Evolutionary conservation across 2,888 invertebrate species (phyloP), one percentile per base, ranked within the genome.

Genomic region (Suillia variegata): DNA sequence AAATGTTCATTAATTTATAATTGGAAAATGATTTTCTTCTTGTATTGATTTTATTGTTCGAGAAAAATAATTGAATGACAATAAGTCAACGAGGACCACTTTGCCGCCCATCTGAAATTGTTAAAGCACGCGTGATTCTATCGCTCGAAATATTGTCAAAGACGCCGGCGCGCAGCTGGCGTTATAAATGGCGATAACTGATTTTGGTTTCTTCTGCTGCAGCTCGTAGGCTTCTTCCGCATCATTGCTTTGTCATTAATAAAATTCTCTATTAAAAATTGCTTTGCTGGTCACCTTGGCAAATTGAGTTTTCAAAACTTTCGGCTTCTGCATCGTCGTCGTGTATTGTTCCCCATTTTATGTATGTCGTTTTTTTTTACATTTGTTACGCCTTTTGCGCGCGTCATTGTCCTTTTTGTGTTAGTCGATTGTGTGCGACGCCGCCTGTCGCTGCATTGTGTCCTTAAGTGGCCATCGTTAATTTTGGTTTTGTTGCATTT

Each of bases 71-170:
- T 57, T 22, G 38, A 21, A n/a, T 42, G 22, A 21, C 38, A 38
- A 42, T 33, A 66, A 58, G 59, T 33, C 22, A n/a, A 13, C 60
- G 70, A 69, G 69, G 66, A 73, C n/a, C n/a, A 74, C 73, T 70
- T 69, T 68, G 70, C 69, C 68, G 69, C n/a, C n/a, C n/a, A n/a
- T n/a, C n/a, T n/a, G n/a, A n/a, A n/a, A n/a, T n/a, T n/a, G n/a
- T n/a, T n/a, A n/a, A 74, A 72, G 75, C 74, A 74, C 73, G 75
- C 75, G 73, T 74, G 70, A 75, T 73, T 75, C 70, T 75, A 49
- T 70, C 72, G 70, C 73, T 73, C 74, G 74, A 72, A 73, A 75
- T 73, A n/a, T 73, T 75, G 73, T 73, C 73, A 72, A 68, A 26
- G 17, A 49, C 34, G 15, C 55, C n/a, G 61, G 63, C 53, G 12